Conservation (phyloP, 2,113 vertebrate genomes). For the Porphyrio hochstetteri region DNA sequence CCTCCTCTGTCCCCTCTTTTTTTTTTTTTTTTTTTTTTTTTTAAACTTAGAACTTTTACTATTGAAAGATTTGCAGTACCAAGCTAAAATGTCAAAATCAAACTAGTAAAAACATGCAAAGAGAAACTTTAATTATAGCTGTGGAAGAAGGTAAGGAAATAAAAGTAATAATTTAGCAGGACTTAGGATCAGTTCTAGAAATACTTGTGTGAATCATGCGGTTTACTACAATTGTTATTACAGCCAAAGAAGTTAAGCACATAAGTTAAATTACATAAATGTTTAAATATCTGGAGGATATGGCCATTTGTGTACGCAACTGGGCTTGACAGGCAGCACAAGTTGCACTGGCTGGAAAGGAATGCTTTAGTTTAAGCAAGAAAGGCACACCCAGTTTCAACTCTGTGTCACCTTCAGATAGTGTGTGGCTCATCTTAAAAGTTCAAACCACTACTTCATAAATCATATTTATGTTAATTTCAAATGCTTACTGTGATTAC, state of each 20-base stretch:
- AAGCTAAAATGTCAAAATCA: background rate
- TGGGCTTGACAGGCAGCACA: background rate
- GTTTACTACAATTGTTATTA: background rate
- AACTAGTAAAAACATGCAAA: background rate
- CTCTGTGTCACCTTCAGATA: conserved; percentile 21
- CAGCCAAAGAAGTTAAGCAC: background rate
- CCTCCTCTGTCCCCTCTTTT: no score
- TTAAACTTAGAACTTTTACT: background rate
- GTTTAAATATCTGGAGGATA: background rate
- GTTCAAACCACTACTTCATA: background rate
- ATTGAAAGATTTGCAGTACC: background rate
- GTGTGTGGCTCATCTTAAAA: background rate
- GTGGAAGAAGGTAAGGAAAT: background rate
- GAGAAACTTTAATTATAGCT: background rate
- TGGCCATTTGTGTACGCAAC: conserved; percentile 1
- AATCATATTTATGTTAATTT: background rate
- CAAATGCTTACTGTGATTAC: background rate
- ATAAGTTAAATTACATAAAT: background rate
- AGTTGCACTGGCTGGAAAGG: conserved; percentile 19
- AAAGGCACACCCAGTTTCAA: conserved; percentile 40
- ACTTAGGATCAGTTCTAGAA: background rate
- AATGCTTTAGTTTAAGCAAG: conserved; percentile 8
- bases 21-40: background rate
- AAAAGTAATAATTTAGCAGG: background rate
- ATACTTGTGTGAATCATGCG: background rate